phyloP scores from a whole-genome alignment of 2,113 vertebrate species.

The Vanacampus margaritifer region DNA sequence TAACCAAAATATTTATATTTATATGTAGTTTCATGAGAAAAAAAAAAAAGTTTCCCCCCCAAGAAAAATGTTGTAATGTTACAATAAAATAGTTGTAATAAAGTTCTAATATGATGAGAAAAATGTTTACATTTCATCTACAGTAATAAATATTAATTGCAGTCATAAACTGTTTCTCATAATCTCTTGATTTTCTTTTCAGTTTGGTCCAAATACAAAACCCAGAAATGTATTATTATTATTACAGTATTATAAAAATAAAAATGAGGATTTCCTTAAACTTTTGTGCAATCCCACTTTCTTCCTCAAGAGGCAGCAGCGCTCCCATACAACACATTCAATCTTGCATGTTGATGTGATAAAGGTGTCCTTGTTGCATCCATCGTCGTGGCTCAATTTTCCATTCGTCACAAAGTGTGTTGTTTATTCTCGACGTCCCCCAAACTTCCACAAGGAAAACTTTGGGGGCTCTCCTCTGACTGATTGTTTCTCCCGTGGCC shows the following conservation, averaged over 20 bases:
- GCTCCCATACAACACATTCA: background rate
- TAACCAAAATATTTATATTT: no score
- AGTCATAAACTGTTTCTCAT: no score
- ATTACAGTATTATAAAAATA: background rate
- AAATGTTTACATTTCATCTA: no score
- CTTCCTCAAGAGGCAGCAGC: background rate
- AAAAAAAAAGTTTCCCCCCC: no score
- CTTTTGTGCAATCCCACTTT: background rate
- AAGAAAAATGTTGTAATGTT: no score
- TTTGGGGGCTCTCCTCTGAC: constrained; percentile 24
- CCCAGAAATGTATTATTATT: no score
- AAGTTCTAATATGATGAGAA: no score
- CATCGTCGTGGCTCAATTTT: no score
- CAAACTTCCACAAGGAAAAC: constrained; percentile 4
- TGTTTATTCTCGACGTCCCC: background rate
- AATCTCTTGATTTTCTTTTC: constrained; percentile 8
- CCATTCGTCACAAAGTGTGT: background rate
- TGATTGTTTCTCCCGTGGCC: constrained; percentile 40
- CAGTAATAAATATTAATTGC: no score
- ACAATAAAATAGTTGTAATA: no score
- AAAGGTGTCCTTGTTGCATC: background rate
- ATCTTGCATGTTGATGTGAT: background rate
- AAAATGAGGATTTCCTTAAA: background rate
- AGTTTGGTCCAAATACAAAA: no score
- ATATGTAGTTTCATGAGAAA: no score